Conservation (phyloP, 2,888 invertebrate species). For the Dicyrtomina minuta region DNA sequence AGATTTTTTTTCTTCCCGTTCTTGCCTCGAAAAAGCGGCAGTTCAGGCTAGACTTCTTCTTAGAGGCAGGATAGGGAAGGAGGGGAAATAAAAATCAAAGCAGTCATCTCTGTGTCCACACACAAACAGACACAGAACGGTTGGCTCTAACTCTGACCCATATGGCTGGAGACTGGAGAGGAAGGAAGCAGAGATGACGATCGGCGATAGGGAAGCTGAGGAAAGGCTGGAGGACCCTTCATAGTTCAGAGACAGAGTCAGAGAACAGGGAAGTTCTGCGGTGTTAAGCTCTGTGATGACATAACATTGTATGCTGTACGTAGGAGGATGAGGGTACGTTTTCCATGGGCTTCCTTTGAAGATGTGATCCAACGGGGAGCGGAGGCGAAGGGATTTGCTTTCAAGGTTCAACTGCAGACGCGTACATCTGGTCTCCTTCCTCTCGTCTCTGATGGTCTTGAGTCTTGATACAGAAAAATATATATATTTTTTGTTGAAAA, state of each 20-base stretch:
- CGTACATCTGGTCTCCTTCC: slow-evolving; percentile 23
- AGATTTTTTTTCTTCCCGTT: no score
- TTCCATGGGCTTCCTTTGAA: neutral
- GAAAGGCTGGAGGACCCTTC: neutral
- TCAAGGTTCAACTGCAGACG: no score
- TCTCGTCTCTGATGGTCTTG: neutral
- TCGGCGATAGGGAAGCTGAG: neutral
- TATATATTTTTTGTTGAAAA: slow-evolving; percentile 9
- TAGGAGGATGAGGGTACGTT: no score
- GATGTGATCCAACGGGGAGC: no score
- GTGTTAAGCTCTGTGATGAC: no score
- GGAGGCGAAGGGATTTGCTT: neutral
- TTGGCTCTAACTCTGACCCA: slow-evolving; percentile 14
- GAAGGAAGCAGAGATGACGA: slow-evolving; percentile 1
- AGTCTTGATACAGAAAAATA: neutral
- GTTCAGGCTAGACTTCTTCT: no score
- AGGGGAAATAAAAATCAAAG: slow-evolving; percentile 31
- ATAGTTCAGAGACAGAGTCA: no score
- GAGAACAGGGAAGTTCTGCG: no score
- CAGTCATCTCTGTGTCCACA: slow-evolving; percentile 16
- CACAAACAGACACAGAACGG: no score
- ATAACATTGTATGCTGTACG: no score
- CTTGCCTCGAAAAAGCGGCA: no score
- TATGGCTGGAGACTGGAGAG: slow-evolving; percentile 20
- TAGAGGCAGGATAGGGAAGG: slow-evolving; percentile 1